Conservation (phyloP, 64 coral and sea anemone genomes). For the Stichodactyla mertensii region DNA sequence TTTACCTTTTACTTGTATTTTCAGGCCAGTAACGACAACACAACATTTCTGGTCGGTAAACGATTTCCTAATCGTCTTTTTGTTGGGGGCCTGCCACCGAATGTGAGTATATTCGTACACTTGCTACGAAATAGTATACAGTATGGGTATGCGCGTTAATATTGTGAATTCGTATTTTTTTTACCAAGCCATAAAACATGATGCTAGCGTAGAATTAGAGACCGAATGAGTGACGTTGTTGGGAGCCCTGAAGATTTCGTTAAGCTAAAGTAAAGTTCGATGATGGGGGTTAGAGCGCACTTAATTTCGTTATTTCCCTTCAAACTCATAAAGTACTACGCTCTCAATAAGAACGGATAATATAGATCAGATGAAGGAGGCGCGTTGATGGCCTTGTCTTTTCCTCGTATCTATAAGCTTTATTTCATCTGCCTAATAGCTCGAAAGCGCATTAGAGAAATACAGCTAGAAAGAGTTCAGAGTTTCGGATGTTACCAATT, state of each 20-base stretch:
- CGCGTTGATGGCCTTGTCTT: neutral
- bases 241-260: neutral
- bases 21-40: neutral
- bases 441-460: neutral
- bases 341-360: neutral
- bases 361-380: neutral
- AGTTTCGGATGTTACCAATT: neutral
- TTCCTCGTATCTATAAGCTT: neutral
- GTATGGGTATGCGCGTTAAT: no score
- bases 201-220: no score
- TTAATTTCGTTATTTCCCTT: neutral
- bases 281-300: no score
- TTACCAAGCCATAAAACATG: no score
- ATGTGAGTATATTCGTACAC: slow-evolving; percentile 4
- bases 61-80: slow-evolving; percentile 41
- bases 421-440: no score
- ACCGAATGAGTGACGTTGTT: no score
- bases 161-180: no score
- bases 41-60: slow-evolving; percentile 28
- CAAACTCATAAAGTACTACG: neutral
- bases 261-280: no score
- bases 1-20: neutral
- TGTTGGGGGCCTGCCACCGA: slow-evolving; percentile 33
- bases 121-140: no score
- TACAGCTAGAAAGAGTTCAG: neutral